These are phyloP conservation scores for Sebastes schlegelii DNA, from an alignment of 2,113 vertebrate species.

Conservation along the genomic window DNA sequence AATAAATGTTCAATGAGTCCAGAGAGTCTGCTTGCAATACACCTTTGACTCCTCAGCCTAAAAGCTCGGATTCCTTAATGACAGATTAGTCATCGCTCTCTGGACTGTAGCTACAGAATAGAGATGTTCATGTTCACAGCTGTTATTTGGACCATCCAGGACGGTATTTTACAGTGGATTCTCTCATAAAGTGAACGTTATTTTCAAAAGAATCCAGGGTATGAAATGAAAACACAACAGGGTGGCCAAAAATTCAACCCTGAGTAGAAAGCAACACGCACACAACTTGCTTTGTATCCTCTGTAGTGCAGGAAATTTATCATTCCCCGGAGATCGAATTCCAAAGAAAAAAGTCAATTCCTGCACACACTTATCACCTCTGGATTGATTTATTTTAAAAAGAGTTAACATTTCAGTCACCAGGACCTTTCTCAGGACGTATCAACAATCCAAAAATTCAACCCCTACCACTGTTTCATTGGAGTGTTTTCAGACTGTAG, in stretches of 20 bases:
- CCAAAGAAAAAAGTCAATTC: too few species aligned
- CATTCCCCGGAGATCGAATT: too few species aligned
- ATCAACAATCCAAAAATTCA: neutral
- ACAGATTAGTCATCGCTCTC: neutral
- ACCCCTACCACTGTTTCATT: constrained; percentile 24
- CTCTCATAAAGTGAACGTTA: neutral
- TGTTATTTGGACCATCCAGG: constrained; percentile 5
- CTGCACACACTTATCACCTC: too few species aligned
- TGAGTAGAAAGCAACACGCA: too few species aligned
- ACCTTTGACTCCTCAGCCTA: constrained; percentile 2
- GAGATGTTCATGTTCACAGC: constrained; percentile 9
- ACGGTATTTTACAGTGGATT: neutral
- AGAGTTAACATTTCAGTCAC: too few species aligned
- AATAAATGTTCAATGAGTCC: constrained; percentile 35
- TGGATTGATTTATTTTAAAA: too few species aligned
- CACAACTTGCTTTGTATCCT: too few species aligned
- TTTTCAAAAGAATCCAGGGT: constrained; percentile 7
- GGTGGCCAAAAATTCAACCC: neutral
- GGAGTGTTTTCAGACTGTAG: constrained; percentile 31
- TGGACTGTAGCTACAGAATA: neutral
- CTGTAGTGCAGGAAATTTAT: too few species aligned
- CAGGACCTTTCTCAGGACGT: too few species aligned
- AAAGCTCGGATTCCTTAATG: neutral
- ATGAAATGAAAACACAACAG: constrained; percentile 34
- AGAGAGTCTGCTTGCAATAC: constrained; percentile 21